A percentile compares a stretch with the other conserved stretches of the same genome.
Conservation (phyloP, 2,888 invertebrate genomes). For the Andrena praecox region DNA sequence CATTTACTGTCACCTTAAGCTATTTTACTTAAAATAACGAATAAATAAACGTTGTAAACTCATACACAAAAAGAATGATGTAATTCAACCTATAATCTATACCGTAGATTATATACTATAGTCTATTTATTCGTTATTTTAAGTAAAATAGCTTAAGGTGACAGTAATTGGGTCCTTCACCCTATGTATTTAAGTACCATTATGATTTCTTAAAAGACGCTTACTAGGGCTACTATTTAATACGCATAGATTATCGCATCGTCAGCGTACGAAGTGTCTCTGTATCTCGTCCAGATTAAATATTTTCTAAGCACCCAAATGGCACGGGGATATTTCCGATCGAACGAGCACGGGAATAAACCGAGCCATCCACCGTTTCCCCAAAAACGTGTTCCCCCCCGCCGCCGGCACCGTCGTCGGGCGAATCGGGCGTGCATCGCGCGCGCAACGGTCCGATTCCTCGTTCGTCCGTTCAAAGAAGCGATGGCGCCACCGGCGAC, state of each 20-base stretch:
- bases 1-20: too few species aligned
- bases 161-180: too few species aligned
- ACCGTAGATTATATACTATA: too few species aligned
- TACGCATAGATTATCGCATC: background rate
- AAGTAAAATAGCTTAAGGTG: too few species aligned
- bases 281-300: conserved; percentile 21
- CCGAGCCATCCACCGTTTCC: background rate
- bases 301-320: conserved; percentile 24
- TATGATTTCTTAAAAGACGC: background rate
- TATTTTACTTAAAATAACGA: too few species aligned
- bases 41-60: too few species aligned
- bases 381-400: background rate
- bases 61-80: too few species aligned
- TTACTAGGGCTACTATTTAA: conserved; percentile 1
- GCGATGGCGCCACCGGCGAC: conserved; percentile 87
- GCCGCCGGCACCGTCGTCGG: background rate
- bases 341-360: background rate
- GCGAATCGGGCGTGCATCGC: conserved; percentile 35
- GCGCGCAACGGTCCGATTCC: conserved; percentile 63
- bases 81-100: too few species aligned
- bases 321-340: background rate
- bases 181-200: conserved; percentile 21
- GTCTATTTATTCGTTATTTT: too few species aligned
- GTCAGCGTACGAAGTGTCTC: background rate
- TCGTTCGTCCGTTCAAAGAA: conserved; percentile 62